Conservation (phyloP, 2,797 vertebrate species). For the Aselliscus stoliczkanus region DNA sequence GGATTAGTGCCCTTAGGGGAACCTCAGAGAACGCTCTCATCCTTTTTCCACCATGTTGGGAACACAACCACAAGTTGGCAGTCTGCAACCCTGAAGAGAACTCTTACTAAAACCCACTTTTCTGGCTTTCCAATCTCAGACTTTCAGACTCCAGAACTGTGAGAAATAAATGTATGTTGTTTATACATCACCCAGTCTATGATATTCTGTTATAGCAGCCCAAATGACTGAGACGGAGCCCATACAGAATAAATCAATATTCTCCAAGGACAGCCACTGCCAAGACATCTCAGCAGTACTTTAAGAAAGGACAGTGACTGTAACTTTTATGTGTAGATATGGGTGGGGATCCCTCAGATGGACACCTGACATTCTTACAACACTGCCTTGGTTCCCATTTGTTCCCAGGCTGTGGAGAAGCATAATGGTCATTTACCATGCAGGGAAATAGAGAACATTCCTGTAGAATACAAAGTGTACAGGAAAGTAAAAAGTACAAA, state of each 20-base stretch:
- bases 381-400: background rate
- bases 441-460: background rate
- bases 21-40: background rate
- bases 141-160: background rate
- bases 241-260: no score
- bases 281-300: background rate
- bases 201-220: background rate
- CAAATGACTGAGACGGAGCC: background rate
- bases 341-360: fast-evolving
- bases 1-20: background rate
- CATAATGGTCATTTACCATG: background rate
- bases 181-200: background rate
- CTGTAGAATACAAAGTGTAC: background rate
- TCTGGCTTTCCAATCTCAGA: background rate
- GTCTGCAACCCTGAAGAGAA: background rate
- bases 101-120: background rate
- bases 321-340: background rate
- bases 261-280: background rate
- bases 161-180: background rate
- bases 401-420: background rate
- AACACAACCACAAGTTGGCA: background rate
- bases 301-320: background rate
- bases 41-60: background rate
- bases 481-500: background rate
- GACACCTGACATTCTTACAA: no score